Percentiles rank a stretch among this genome's conserved stretches.
Conservation (phyloP, 2,113 vertebrate genomes). For the Cephalopholis sonnerati region DNA sequence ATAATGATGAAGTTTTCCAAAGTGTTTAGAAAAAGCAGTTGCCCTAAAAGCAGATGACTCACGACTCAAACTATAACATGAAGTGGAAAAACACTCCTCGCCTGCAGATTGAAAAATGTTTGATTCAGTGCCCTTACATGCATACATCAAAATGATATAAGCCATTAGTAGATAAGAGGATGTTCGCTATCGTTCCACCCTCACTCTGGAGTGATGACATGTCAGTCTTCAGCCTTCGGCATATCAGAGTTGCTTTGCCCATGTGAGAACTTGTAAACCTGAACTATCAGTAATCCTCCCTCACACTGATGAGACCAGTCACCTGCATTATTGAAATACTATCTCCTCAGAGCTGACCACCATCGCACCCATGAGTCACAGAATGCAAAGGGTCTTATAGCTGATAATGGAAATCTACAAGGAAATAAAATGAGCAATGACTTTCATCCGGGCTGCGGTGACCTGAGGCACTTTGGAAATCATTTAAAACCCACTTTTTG, state of each 20-base stretch:
- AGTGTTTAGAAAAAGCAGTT: background rate
- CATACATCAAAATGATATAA: constrained; percentile 67
- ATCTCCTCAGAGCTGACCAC: constrained; percentile 21
- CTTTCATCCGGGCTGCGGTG: constrained; percentile 12
- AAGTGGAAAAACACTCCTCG: constrained; percentile 22
- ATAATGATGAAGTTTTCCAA: background rate
- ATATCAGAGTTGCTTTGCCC: constrained; percentile 32
- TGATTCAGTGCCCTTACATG: constrained; percentile 44
- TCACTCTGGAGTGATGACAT: constrained; percentile 53
- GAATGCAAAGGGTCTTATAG: constrained; percentile 4
- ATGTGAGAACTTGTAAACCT: constrained; percentile 48
- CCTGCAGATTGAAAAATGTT: constrained; percentile 39
- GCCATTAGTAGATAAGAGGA: constrained; percentile 52
- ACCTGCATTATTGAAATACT: constrained; percentile 28
- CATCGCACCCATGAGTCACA: background rate
- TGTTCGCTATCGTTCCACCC: constrained; percentile 19
- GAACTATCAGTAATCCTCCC: constrained; percentile 58
- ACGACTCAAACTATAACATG: constrained; percentile 8
- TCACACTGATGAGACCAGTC: constrained; percentile 35
- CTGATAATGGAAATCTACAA: constrained; percentile 4
- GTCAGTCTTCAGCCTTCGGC: constrained; percentile 50
- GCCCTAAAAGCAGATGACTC: constrained; percentile 19
- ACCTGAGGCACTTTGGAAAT: background rate
- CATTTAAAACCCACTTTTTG: constrained; percentile 2
- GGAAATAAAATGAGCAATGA: constrained; percentile 10